phyloP scores from a whole-genome alignment of 1,140 invertebrate genomes.

The Drosophila orosa region DNA sequence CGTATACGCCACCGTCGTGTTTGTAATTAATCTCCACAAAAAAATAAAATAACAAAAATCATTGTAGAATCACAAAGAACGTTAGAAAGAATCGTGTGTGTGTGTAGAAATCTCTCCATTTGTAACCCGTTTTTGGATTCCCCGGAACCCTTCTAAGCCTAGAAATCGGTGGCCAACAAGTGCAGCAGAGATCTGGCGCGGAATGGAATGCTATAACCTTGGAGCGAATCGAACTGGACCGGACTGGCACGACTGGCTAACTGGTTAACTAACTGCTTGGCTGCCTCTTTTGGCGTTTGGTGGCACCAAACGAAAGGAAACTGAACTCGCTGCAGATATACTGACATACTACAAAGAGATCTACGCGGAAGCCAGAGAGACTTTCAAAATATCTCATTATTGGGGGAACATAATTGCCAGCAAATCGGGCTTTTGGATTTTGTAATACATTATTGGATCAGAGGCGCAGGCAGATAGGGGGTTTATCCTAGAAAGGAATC shows the following conservation, averaged over 20 bases:
- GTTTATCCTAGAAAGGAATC: not conserved
- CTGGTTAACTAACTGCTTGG: conserved; percentile 35
- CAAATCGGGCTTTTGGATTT: conserved; percentile 13
- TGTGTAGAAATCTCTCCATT: not conserved
- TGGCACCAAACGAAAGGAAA: conserved; percentile 30
- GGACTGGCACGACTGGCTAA: conserved; percentile 37
- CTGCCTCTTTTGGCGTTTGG: conserved; percentile 9
- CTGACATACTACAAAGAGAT: conserved; percentile 8
- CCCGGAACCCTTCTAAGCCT: not conserved
- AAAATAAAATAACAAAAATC: not conserved
- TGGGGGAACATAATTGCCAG: conserved; percentile 36
- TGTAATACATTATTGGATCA: conserved; percentile 13
- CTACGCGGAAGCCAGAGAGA: conserved; percentile 7
- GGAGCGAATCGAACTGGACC: conserved; percentile 23
- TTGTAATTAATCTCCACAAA: conserved; percentile 18
- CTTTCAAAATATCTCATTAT: conserved; percentile 33
- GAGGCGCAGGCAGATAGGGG: not conserved
- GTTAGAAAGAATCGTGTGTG: conserved; percentile 6
- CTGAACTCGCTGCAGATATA: conserved; percentile 1
- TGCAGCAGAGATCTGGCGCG: conserved; percentile 19
- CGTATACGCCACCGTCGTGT: conserved; percentile 16
- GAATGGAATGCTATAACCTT: conserved; percentile 28
- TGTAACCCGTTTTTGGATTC: not conserved
- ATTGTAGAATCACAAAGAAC: conserved; percentile 7
- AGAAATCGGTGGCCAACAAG: conserved; percentile 12